Conservation (phyloP, 2,888 invertebrate species). For the Bibio marci region DNA sequence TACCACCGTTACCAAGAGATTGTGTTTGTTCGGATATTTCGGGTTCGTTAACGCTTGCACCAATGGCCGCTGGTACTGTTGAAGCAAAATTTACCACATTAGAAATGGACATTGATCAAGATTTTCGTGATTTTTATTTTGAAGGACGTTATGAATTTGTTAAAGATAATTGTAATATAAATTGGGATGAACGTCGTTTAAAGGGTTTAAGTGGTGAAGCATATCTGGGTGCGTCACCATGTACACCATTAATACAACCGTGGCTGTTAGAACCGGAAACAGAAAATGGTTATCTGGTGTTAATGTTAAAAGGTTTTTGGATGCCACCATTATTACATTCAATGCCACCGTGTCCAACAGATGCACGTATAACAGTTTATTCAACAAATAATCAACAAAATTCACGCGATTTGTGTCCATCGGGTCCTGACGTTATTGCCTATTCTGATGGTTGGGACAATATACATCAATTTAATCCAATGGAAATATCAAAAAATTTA, state of each 20-base stretch:
- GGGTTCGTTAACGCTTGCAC: constrained; percentile 44
- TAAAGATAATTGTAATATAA: constrained; percentile 38
- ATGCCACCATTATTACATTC: constrained; percentile 22
- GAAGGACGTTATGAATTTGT: constrained; percentile 55
- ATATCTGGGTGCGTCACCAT: constrained; percentile 42
- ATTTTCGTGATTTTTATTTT: constrained; percentile 62
- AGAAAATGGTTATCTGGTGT: constrained; percentile 48
- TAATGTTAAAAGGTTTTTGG: constrained; percentile 46
- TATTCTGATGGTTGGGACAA: constrained; percentile 55
- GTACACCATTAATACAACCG: constrained; percentile 36
- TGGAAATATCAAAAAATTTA: constrained; percentile 8
- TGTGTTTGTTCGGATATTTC: constrained; percentile 56
- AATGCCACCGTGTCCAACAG: constrained; percentile 41
- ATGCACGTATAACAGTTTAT: constrained; percentile 55
- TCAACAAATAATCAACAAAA: constrained; percentile 14
- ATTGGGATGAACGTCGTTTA: constrained; percentile 45
- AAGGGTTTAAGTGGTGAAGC: constrained; percentile 60
- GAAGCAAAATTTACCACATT: constrained; percentile 57
- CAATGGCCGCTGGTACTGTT: constrained; percentile 50
- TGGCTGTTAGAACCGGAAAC: constrained; percentile 63
- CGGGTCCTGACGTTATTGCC: constrained; percentile 37
- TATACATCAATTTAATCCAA: constrained; percentile 10
- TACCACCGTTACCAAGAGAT: constrained; percentile 44
- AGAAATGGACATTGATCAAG: constrained; percentile 65
- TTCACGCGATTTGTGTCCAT: constrained; percentile 41